A percentile compares a stretch with the other conserved stretches of the same genome.
Conservation (phyloP, 2,113 vertebrate species). For the Eurypyga helias region DNA sequence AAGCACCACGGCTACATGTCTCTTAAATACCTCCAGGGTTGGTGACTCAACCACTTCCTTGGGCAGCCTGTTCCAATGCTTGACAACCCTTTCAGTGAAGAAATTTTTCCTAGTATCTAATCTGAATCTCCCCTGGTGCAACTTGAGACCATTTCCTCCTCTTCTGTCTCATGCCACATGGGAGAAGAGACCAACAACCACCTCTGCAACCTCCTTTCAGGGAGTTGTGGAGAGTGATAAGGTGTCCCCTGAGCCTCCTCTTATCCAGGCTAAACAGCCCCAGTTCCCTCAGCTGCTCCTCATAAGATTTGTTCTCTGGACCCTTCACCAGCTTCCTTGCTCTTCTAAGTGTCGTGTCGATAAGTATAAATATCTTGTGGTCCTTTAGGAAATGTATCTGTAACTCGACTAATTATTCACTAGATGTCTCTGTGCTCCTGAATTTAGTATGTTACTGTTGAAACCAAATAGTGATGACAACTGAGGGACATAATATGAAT, state of each 20-base stretch:
- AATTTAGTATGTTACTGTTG: background rate
- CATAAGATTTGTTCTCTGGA: background rate
- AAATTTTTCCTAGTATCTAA: background rate
- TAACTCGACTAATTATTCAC: conserved; percentile 59
- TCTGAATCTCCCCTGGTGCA: background rate
- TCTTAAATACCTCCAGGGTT: background rate
- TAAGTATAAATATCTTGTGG: background rate
- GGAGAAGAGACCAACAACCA: too few species aligned
- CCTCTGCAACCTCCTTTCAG: too few species aligned
- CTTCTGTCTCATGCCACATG: background rate
- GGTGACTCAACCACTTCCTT: background rate
- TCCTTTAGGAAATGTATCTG: background rate
- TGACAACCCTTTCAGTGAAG: background rate
- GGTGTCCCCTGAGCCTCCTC: background rate
- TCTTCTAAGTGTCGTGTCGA: background rate
- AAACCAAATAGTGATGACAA: background rate
- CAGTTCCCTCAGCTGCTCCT: background rate
- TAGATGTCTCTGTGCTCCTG: conserved; percentile 74
- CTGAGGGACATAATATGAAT: background rate
- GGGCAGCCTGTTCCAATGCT: background rate
- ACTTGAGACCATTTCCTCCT: background rate
- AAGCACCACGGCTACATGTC: fast-evolving
- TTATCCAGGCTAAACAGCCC: background rate
- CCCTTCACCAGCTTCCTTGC: fast-evolving
- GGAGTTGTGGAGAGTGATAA: too few species aligned